Percentiles rank a stretch among this genome's conserved stretches.
Evolutionary conservation across 1,140 invertebrate species (phyloP).

Genomic region (Riptortus pedestris): DNA sequence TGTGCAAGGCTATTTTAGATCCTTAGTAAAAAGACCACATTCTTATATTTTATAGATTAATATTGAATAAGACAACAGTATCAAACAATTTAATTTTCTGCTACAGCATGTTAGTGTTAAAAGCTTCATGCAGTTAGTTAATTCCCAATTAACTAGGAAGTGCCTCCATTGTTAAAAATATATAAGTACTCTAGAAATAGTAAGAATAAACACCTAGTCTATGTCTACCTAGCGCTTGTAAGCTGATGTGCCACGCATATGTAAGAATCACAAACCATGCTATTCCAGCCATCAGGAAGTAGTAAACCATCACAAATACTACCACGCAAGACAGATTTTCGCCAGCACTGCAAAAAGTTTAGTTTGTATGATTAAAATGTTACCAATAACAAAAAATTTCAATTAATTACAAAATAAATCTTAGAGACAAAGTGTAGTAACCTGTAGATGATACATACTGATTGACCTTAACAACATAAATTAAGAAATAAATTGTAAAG

Average conservation of each 20-base stretch:
- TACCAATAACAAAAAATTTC: not conserved
- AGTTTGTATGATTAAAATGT: no score
- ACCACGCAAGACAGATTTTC: constrained; percentile 84
- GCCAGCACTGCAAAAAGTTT: constrained; percentile 49
- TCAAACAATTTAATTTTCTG: no score
- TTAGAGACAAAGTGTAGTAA: not conserved
- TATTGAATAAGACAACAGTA: no score
- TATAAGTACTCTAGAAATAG: no score
- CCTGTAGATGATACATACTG: not conserved
- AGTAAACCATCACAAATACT: constrained; percentile 90
- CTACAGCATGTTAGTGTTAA: no score
- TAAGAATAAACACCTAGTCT: constrained; percentile 9
- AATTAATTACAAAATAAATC: not conserved
- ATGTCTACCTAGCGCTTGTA: constrained; percentile 57
- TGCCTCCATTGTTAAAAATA: no score
- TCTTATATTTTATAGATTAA: no score
- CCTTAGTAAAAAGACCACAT: no score
- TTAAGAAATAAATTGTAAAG: no score
- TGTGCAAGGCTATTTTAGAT: no score
- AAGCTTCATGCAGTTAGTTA: no score
- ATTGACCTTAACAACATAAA: not conserved
- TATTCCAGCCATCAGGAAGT: constrained; percentile 84
- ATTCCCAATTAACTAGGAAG: no score
- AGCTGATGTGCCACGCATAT: constrained; percentile 86
- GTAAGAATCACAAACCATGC: constrained; percentile 95